phyloP scores from a whole-genome alignment of 2,113 vertebrate genomes.

The Pachycephala philippinensis region DNA sequence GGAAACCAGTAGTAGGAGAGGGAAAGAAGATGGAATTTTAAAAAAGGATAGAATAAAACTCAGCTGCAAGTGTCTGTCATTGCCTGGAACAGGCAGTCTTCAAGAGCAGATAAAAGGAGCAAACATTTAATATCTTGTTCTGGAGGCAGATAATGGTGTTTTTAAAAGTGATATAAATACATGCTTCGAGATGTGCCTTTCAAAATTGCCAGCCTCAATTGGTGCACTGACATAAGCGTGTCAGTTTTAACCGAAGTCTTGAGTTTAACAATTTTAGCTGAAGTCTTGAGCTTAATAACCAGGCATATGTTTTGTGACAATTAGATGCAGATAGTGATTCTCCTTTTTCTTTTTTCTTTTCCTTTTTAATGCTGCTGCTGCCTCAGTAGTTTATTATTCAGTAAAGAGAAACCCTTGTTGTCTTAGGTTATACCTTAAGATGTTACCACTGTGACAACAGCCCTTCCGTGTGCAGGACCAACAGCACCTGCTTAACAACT shows the following conservation, averaged over 20 bases:
- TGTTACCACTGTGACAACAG: constrained; percentile 67
- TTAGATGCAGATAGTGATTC: background rate
- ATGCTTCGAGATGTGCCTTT: background rate
- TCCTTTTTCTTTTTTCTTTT: background rate
- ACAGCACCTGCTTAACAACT: constrained; percentile 7
- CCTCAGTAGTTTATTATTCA: background rate
- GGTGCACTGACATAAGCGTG: background rate
- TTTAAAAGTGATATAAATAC: background rate
- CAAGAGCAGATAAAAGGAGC: background rate
- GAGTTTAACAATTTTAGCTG: background rate
- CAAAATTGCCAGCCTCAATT: background rate
- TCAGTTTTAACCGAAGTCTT: background rate
- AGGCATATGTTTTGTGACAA: background rate
- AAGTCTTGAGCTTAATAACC: background rate
- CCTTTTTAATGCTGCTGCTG: background rate
- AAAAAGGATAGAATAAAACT: background rate
- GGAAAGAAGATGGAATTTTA: background rate
- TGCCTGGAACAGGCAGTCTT: background rate
- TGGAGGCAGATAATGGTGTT: background rate
- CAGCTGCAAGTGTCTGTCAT: background rate
- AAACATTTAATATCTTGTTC: background rate
- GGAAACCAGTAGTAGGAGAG: background rate
- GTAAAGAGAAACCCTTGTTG: background rate
- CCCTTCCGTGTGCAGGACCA: constrained; percentile 51
- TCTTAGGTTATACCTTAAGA: constrained; percentile 39